Percentiles rank a stretch among this genome's conserved stretches.
Evolutionary conservation across 2,113 vertebrate species (phyloP).

Genomic region (Ochotona princeps): DNA sequence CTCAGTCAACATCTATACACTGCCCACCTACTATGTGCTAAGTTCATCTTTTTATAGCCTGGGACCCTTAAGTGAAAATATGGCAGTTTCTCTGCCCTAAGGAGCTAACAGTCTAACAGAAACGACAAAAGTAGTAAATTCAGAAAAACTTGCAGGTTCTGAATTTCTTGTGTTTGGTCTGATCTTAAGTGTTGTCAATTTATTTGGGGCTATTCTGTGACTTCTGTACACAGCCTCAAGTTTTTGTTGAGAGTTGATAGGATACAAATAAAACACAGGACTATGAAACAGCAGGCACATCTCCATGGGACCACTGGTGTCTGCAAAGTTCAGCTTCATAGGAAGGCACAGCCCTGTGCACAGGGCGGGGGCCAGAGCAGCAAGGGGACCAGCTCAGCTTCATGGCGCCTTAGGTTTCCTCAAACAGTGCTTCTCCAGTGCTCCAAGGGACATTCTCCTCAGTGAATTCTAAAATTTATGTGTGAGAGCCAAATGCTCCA

Average conservation of each 20-base stretch:
- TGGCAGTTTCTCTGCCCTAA: background rate
- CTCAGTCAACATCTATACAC: background rate
- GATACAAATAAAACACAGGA: background rate
- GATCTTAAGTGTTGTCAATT: background rate
- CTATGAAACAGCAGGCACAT: background rate
- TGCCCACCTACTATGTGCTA: background rate
- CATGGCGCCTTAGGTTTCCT: background rate
- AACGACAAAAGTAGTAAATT: background rate
- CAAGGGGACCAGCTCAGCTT: background rate
- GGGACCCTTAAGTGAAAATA: background rate
- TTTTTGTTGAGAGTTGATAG: background rate
- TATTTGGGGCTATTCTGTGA: background rate
- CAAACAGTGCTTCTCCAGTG: rapidly evolving
- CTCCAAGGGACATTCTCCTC: background rate
- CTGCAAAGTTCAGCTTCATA: no score
- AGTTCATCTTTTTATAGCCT: background rate
- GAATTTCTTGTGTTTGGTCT: background rate
- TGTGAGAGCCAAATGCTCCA: background rate
- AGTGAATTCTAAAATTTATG: background rate
- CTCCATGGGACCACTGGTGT: background rate
- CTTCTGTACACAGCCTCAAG: background rate
- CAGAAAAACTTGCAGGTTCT: background rate
- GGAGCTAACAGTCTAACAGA: background rate
- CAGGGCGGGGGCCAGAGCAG: no score
- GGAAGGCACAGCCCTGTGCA: background rate